Percentiles rank a stretch among this genome's conserved stretches.
These are phyloP conservation scores for Acropora tenuis DNA, from an alignment of 64 coral and sea anemone species.

Conservation along the genomic window DNA sequence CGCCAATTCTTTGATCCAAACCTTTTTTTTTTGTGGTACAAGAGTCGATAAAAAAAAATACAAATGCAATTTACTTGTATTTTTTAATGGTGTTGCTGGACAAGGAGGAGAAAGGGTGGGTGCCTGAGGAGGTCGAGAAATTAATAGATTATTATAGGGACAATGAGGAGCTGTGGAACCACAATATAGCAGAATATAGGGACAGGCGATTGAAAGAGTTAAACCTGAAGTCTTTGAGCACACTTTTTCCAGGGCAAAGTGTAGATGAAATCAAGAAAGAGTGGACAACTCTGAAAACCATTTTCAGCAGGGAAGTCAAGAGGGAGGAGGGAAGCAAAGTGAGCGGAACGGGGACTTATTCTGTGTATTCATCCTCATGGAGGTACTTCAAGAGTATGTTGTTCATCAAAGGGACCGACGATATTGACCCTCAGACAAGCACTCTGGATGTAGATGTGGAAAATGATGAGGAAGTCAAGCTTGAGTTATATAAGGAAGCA, in stretches of 20 bases:
- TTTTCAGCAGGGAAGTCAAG: constrained; percentile 48
- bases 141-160: constrained; percentile 60
- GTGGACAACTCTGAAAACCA: constrained; percentile 54
- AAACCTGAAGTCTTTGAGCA: constrained; percentile 51
- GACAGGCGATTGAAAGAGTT: constrained; percentile 31
- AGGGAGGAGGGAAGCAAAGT: constrained; percentile 54
- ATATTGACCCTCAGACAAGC: constrained; percentile 58
- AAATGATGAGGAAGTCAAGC: constrained; percentile 35
- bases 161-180: constrained; percentile 69
- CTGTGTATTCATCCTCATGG: constrained; percentile 35
- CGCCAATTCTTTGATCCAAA: not conserved
- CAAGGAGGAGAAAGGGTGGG: constrained; percentile 45
- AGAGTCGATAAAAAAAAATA: not conserved
- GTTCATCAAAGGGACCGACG: constrained; percentile 63
- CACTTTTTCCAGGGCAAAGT: constrained; percentile 37
- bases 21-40: not conserved
- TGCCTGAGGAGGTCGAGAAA: constrained; percentile 54
- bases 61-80: constrained; percentile 6
- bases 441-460: constrained; percentile 38
- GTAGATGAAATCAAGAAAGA: constrained; percentile 63
- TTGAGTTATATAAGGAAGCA: constrained; percentile 58
- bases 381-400: constrained; percentile 58
- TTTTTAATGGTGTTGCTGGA: constrained; percentile 27
- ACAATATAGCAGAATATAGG: constrained; percentile 45
- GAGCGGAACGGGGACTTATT: not conserved